Evolutionary conservation across 2,888 invertebrate genomes (phyloP).

Genomic region (Petrolisthes manimaculis): DNA sequence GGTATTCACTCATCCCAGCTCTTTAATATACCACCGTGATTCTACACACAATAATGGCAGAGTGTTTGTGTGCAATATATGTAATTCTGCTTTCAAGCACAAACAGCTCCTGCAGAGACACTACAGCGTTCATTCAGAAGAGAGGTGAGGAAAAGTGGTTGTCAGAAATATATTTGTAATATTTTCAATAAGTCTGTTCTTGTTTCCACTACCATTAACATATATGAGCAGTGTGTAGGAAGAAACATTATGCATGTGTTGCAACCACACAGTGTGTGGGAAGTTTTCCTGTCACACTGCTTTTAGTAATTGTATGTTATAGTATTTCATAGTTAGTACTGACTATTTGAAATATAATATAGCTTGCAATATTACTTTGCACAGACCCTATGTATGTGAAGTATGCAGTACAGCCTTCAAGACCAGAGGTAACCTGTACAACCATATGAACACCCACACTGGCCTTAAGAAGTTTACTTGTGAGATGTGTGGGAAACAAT

Average conservation of each 20-base stretch:
- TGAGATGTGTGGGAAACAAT: slow-evolving; percentile 80
- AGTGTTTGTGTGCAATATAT: slow-evolving; percentile 81
- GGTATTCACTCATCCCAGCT: slow-evolving; percentile 80
- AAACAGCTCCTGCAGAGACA: slow-evolving; percentile 81
- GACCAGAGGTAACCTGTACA: slow-evolving; percentile 79
- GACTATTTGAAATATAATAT: too few relatives aligned
- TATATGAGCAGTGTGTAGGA: slow-evolving; percentile 68
- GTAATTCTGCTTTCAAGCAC: slow-evolving; percentile 82
- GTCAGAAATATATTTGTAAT: too few relatives aligned
- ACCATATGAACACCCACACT: slow-evolving; percentile 80
- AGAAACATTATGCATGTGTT: slow-evolving; percentile 42
- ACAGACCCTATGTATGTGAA: slow-evolving; percentile 70
- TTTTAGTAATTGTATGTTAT: too few relatives aligned
- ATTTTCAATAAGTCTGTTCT: too few relatives aligned
- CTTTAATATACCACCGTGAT: slow-evolving; percentile 81
- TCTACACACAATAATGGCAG: slow-evolving; percentile 78
- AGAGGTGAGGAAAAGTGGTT: slow-evolving; percentile 73
- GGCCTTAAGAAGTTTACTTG: slow-evolving; percentile 81
- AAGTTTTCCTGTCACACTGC: too few relatives aligned
- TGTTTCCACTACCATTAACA: slow-evolving; percentile 63
- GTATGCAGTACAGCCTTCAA: slow-evolving; percentile 77
- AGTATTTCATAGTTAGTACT: too few relatives aligned
- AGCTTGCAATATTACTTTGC: slow-evolving; percentile 40
- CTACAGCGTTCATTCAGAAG: slow-evolving; percentile 82
- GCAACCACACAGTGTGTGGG: too few relatives aligned